Conservation (phyloP, 2,888 invertebrate species). For the Pachymerium ferrugineum region DNA sequence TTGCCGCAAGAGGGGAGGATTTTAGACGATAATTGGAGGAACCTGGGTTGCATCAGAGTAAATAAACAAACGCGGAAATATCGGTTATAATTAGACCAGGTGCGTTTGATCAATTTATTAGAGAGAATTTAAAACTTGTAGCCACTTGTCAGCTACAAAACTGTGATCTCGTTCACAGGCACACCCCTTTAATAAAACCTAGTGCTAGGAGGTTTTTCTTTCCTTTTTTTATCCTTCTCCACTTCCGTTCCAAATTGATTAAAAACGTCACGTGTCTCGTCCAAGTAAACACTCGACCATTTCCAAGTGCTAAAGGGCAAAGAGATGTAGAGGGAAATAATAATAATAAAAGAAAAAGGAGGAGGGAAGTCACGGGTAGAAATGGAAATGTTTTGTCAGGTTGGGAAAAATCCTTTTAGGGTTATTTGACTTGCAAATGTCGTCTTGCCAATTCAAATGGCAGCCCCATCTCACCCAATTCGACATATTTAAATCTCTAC, state of each 20-base stretch:
- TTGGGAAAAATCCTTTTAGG: background rate
- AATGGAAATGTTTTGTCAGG: background rate
- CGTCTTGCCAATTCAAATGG: background rate
- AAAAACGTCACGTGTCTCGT: too few species aligned
- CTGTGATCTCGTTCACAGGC: background rate
- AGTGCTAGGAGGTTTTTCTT: background rate
- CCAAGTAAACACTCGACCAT: background rate
- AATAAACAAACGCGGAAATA: background rate
- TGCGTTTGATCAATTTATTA: conserved; percentile 1
- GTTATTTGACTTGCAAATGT: background rate
- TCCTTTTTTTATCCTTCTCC: background rate
- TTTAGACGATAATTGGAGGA: too few species aligned
- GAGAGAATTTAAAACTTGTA: background rate
- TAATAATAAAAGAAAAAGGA: background rate
- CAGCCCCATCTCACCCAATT: background rate
- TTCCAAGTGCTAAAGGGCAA: background rate
- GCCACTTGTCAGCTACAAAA: background rate
- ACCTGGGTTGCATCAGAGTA: too few species aligned
- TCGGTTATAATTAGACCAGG: background rate
- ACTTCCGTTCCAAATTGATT: background rate
- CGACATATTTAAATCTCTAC: background rate
- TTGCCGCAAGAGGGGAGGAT: too few species aligned
- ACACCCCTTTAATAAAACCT: conserved; percentile 5
- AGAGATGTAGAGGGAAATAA: background rate
- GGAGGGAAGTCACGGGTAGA: background rate